Percentiles rank a stretch among this genome's conserved stretches.
Conservation (phyloP, 37 sponge, comb jelly and placozoan genomes). For the Spongilla lacustris region DNA sequence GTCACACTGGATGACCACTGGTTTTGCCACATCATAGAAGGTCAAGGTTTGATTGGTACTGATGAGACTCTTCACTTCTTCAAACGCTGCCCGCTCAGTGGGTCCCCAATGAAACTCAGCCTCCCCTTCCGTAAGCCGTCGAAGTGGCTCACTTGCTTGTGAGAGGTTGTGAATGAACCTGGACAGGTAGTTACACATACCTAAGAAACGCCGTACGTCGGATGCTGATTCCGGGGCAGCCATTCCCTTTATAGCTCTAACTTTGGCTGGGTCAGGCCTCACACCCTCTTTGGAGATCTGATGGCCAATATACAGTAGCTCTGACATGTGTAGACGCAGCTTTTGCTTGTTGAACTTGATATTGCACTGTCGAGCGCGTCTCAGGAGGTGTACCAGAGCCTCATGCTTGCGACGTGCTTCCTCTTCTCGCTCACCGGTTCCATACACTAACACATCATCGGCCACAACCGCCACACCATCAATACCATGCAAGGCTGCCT, state of each 20-base stretch:
- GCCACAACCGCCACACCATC: constrained; percentile 32
- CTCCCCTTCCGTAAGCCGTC: constrained; percentile 29
- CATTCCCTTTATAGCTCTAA: constrained; percentile 37
- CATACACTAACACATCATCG: constrained; percentile 45
- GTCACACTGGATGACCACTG: constrained; percentile 12
- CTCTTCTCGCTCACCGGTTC: constrained; percentile 19
- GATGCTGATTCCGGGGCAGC: constrained; percentile 7
- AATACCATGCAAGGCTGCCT: constrained; percentile 10
- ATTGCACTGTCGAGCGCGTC: constrained; percentile 28
- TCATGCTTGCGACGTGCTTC: constrained; percentile 18
- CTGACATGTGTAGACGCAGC: constrained; percentile 3
- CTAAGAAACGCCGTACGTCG: constrained; percentile 44
- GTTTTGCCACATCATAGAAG: constrained; percentile 6
- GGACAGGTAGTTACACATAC: constrained; percentile 46
- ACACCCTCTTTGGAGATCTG: constrained; percentile 40
- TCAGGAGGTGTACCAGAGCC: constrained; percentile 6
- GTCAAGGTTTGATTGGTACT: neutral
- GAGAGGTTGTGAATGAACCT: constrained; percentile 54
- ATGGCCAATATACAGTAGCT: constrained; percentile 47
- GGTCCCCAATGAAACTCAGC: constrained; percentile 34
- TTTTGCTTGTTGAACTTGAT: constrained; percentile 40
- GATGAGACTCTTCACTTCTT: constrained; percentile 7
- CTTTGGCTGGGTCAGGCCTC: constrained; percentile 56
- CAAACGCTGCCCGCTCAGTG: neutral
- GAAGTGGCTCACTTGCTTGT: constrained; percentile 14